Evolutionary conservation across 1,140 invertebrate species (phyloP), one percentile per base, ranked within the genome.

Genomic region (Orius insidiosus): DNA sequence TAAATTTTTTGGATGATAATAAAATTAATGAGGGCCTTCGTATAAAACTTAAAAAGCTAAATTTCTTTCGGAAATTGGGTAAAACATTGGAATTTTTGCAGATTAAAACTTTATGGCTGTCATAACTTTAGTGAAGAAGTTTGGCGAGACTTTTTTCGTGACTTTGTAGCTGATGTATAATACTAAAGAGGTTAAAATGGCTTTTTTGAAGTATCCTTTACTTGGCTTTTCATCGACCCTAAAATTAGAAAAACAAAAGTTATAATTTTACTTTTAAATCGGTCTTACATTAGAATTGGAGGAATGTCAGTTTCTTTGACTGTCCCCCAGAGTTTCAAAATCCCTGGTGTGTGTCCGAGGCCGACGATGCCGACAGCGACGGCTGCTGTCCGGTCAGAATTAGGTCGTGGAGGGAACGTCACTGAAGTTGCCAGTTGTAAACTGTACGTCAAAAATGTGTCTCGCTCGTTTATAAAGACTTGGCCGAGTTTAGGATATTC

Each of bases 361-460:
- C 93, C 92, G 14, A 98, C 90, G n/a, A 98, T 82, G 44, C 86
- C 92, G 16, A 98, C 90, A 13, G 94, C 81, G 48, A 66, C 64
- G 5, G 66, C 46, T 34, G 52, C 10, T 8, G 30, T 5, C 5
- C 32, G 14, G 11, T 7, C 15, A 15, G 14, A 30, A 6, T 30
- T 14, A 8, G 14, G 42, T 32, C 19, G 13, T 34, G 11, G 30
- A n/a, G 16, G 34, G 19, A 39, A 48, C 10, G n/a, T 33, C 18
- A 42, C 6, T 1, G 46, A 16, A 40, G 83, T 78, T 10, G 85
- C 84, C 33, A 77, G 55, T 59, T 89, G 83, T 14, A 98, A 61
- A 1, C 88, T 87, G 60, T 92, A 75, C 6, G 89, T 84, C 11
- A 98, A 65, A n/a, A 75, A 95, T 39, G 86, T 67, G 64, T 98